phyloP scores from a whole-genome alignment of 2,888 invertebrate genomes.

The Abrostola triplasia region DNA sequence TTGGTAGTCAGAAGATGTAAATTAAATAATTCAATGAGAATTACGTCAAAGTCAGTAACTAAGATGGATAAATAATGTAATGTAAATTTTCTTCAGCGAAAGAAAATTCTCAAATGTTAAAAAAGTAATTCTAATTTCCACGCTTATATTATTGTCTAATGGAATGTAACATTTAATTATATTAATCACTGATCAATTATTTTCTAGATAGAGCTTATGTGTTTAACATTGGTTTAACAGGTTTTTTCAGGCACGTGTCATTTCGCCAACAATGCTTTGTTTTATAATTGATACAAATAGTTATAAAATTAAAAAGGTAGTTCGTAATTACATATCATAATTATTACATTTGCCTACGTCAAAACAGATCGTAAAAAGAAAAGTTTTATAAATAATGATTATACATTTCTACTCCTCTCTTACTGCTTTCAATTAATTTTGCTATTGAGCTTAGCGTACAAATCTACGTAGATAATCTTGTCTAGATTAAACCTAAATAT shows the following conservation, averaged over 20 bases:
- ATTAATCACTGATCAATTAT: constrained; percentile 15
- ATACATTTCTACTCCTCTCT: too few species aligned
- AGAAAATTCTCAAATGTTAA: not conserved
- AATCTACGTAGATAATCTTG: too few species aligned
- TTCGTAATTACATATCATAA: too few species aligned
- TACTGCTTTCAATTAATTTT: too few species aligned
- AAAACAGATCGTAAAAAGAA: not conserved
- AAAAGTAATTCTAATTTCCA: constrained; percentile 15
- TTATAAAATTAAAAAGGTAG: too few species aligned
- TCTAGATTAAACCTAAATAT: not conserved
- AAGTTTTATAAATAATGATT: too few species aligned
- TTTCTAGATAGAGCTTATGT: constrained; percentile 17
- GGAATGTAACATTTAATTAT: constrained; percentile 18
- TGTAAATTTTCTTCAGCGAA: not conserved
- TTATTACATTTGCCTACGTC: not conserved
- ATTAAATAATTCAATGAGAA: too few species aligned
- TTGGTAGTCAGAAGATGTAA: not conserved
- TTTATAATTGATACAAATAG: too few species aligned
- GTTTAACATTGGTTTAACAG: constrained; percentile 7
- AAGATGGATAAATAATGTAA: not conserved
- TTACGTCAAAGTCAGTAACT: too few species aligned
- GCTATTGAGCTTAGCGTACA: too few species aligned
- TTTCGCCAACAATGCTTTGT: too few species aligned
- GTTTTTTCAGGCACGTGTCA: constrained; percentile 28
- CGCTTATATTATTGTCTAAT: constrained; percentile 24